A percentile compares a stretch with the other conserved stretches of the same genome.
phyloP scores from a whole-genome alignment of 2,888 invertebrate genomes.

The Toxonevra muliebris region DNA sequence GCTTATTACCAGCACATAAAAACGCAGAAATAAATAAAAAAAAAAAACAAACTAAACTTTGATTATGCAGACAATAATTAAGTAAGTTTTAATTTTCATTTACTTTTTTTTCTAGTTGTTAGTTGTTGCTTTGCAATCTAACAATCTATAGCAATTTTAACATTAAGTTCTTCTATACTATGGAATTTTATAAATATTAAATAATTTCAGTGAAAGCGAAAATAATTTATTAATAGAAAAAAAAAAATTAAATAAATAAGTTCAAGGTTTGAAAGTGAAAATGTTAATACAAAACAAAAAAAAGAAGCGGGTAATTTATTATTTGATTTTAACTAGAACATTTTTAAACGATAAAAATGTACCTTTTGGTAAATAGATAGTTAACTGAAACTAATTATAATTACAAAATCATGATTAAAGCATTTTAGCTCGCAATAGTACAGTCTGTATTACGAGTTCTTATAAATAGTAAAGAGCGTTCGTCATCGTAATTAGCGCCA shows the following conservation, averaged over 20 bases:
- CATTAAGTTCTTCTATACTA: neutral
- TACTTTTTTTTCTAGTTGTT: neutral
- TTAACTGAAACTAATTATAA: too few species aligned
- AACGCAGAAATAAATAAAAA: neutral
- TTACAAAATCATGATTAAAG: too few species aligned
- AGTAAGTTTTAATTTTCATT: slow-evolving; percentile 52
- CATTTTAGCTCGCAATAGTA: too few species aligned
- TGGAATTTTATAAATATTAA: slow-evolving; percentile 13
- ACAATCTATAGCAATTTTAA: neutral
- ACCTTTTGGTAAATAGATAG: too few species aligned
- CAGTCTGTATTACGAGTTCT: too few species aligned
- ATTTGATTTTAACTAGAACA: too few species aligned
- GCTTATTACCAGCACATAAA: neutral
- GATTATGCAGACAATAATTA: slow-evolving; percentile 62
- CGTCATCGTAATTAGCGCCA: too few species aligned
- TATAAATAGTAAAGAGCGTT: too few species aligned
- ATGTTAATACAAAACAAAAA: neutral
- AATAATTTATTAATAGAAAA: neutral
- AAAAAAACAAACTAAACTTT: slow-evolving; percentile 16
- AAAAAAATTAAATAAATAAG: slow-evolving; percentile 17
- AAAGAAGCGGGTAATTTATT: too few species aligned
- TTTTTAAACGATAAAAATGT: too few species aligned
- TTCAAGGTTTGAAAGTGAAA: slow-evolving; percentile 30
- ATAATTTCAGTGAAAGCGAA: slow-evolving; percentile 11
- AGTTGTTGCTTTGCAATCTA: neutral